Conservation (phyloP, 92 coral and sea anemone species). For the Scolanthus callimorphus region DNA sequence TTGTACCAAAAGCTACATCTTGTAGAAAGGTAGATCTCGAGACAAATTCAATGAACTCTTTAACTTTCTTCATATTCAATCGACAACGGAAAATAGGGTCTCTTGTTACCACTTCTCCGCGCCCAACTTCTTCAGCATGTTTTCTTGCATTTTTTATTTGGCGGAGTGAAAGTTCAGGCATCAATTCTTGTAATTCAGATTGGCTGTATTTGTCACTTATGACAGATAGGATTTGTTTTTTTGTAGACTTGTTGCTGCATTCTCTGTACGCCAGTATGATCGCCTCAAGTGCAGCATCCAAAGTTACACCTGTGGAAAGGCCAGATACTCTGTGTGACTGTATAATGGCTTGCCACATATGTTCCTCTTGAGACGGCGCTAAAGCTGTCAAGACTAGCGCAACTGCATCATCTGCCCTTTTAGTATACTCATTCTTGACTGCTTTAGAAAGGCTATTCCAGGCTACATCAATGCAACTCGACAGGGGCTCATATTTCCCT, state of each 20-base stretch:
- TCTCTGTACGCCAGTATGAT: slow-evolving; percentile 32
- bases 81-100: slow-evolving; percentile 19
- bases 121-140: slow-evolving; percentile 26
- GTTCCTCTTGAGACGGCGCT: slow-evolving; percentile 32
- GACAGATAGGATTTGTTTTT: slow-evolving; percentile 37
- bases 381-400: slow-evolving; percentile 20
- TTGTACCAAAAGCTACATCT: slow-evolving; percentile 42
- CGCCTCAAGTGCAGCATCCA: slow-evolving; percentile 39
- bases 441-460: slow-evolving; percentile 28
- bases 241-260: slow-evolving; percentile 18
- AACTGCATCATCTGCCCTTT: slow-evolving; percentile 31
- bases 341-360: slow-evolving; percentile 21
- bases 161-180: slow-evolving; percentile 42
- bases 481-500: slow-evolving; percentile 25
- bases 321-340: neutral
- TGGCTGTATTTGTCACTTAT: slow-evolving; percentile 35
- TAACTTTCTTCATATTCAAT: slow-evolving; percentile 27
- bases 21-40: slow-evolving; percentile 43
- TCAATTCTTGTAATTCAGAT: slow-evolving; percentile 24
- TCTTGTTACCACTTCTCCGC: slow-evolving; percentile 8
- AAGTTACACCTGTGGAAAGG: too few relatives aligned
- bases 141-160: slow-evolving; percentile 42
- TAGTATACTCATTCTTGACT: slow-evolving; percentile 18
- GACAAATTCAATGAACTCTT: slow-evolving; percentile 28
- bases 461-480: slow-evolving; percentile 10